Evolutionary conservation across 1,140 invertebrate genomes (phyloP).

Genomic region (Drosophila insularis): DNA sequence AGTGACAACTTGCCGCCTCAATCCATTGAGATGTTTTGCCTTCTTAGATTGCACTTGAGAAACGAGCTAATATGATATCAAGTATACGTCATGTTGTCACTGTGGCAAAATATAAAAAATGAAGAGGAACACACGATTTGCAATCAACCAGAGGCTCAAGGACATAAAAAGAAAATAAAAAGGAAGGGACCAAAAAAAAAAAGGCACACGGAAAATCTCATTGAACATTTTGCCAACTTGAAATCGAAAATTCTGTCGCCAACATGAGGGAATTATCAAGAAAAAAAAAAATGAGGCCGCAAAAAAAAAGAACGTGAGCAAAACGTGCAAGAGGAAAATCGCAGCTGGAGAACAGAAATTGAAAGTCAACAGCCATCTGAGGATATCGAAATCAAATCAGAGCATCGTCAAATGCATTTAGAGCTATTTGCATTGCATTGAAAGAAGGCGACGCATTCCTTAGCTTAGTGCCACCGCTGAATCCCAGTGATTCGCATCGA

Average conservation of each 20-base stretch:
- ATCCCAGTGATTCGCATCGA: conserved; percentile 19
- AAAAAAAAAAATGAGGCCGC: not conserved
- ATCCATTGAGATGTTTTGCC: conserved; percentile 4
- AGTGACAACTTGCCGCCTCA: conserved; percentile 14
- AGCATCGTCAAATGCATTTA: conserved; percentile 76
- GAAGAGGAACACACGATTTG: conserved; percentile 28
- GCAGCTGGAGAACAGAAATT: conserved; percentile 62
- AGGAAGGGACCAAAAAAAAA: not conserved
- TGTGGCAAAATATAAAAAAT: conserved; percentile 44
- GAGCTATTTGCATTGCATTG: conserved; percentile 70
- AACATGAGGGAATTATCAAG: conserved; percentile 62
- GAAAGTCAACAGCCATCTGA: conserved; percentile 64
- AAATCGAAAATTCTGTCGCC: conserved; percentile 37
- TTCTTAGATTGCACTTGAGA: conserved; percentile 31
- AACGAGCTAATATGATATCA: conserved; percentile 49
- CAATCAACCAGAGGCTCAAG: conserved; percentile 53
- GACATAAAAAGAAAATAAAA: conserved; percentile 17
- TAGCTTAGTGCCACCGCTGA: conserved; percentile 24
- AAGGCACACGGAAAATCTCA: conserved; percentile 20
- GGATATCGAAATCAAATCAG: conserved; percentile 75
- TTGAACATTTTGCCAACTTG: conserved; percentile 33
- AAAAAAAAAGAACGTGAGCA: conserved; percentile 4
- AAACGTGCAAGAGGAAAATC: conserved; percentile 21
- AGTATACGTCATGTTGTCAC: conserved; percentile 46
- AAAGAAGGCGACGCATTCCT: conserved; percentile 46